Conservation (phyloP, 1,140 invertebrate species). For the Ectropis grisescens region DNA sequence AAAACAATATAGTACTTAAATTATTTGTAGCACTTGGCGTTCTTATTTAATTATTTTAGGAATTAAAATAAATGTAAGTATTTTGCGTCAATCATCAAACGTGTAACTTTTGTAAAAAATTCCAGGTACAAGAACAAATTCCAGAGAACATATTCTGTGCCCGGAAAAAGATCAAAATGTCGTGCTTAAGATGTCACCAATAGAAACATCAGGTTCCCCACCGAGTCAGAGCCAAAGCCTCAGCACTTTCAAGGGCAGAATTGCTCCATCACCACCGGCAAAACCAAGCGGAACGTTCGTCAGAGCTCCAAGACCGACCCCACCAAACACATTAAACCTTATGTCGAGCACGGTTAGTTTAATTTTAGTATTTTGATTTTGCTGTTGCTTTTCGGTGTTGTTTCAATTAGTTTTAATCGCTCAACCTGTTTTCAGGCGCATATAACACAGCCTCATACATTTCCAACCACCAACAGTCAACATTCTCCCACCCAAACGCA, state of each 20-base stretch:
- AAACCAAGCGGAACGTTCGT: conserved; percentile 55
- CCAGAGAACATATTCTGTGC: conserved; percentile 54
- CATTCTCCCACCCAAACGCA: conserved; percentile 48
- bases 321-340: conserved; percentile 85
- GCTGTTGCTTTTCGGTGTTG: conserved; percentile 24
- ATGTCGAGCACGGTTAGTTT: conserved; percentile 69
- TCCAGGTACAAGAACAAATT: conserved; percentile 39
- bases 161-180: conserved; percentile 77
- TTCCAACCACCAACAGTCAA: conserved; percentile 47
- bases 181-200: conserved; percentile 81
- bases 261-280: conserved; percentile 64
- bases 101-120: too few relatives aligned
- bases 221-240: conserved; percentile 62
- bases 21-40: too few relatives aligned
- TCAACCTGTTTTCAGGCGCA: conserved; percentile 66
- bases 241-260: conserved; percentile 74
- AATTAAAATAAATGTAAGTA: too few relatives aligned
- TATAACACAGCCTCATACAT: conserved; percentile 67
- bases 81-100: too few relatives aligned
- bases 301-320: conserved; percentile 80
- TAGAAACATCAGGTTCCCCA: conserved; percentile 61
- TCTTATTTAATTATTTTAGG: too few relatives aligned
- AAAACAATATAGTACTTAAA: too few relatives aligned
- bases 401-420: conserved; percentile 31
- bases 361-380: too few relatives aligned